phyloP scores from a whole-genome alignment of 2,797 vertebrate genomes.

The Parotocinclus haroldoi region DNA sequence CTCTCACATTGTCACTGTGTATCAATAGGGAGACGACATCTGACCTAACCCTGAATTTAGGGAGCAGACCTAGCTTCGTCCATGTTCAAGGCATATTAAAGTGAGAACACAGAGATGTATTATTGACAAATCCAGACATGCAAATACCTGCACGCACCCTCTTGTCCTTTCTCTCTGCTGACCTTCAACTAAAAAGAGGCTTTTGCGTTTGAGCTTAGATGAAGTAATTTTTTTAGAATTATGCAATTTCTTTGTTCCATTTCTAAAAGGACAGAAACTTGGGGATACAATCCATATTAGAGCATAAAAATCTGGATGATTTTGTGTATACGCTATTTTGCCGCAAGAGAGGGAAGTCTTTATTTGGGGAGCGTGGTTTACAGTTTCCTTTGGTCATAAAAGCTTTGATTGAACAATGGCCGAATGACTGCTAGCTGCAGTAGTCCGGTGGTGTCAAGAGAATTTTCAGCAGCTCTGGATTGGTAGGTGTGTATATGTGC shows the following conservation, averaged over 20 bases:
- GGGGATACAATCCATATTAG: too few relatives aligned
- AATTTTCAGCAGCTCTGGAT: constrained; percentile 43
- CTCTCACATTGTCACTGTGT: neutral
- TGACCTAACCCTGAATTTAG: neutral
- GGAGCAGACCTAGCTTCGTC: neutral
- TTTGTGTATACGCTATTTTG: neutral
- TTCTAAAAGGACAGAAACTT: neutral
- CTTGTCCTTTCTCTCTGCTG: constrained; percentile 58
- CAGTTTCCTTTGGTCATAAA: constrained; percentile 38
- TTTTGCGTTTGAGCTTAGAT: constrained; percentile 63
- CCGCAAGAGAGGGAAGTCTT: constrained; percentile 11
- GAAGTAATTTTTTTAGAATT: constrained; percentile 69
- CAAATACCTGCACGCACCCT: neutral
- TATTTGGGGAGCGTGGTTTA: constrained; percentile 17
- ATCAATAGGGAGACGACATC: too few relatives aligned
- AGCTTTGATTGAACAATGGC: constrained; percentile 49
- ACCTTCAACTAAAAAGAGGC: constrained; percentile 72
- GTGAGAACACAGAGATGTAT: neutral
- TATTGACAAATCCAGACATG: neutral
- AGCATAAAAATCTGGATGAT: neutral
- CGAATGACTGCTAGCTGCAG: constrained; percentile 39
- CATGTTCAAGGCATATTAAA: too few relatives aligned
- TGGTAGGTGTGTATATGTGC: constrained; percentile 28
- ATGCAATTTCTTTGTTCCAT: constrained; percentile 60
- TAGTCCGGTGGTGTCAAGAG: constrained; percentile 41